Conservation (phyloP, 2,888 invertebrate species). For the Drosophila engyochracea region DNA sequence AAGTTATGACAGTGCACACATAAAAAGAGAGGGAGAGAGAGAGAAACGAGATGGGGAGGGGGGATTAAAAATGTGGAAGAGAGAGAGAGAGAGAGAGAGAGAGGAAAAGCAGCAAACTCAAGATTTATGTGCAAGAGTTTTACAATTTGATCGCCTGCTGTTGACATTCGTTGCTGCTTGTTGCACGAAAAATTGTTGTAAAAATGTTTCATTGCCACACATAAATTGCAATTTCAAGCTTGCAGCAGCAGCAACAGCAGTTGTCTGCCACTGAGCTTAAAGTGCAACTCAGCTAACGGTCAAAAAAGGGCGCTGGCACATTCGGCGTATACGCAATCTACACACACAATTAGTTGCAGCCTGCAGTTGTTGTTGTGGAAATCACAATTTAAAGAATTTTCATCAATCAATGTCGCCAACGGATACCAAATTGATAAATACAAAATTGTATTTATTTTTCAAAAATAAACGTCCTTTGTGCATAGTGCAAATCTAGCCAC, state of each 20-base stretch:
- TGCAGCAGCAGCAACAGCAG: constrained; percentile 21
- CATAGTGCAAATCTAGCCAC: neutral
- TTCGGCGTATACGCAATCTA: constrained; percentile 56
- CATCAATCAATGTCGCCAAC: constrained; percentile 77
- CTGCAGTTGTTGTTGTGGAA: constrained; percentile 15
- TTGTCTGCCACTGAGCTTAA: constrained; percentile 60
- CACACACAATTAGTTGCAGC: constrained; percentile 57
- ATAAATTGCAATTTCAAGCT: constrained; percentile 62
- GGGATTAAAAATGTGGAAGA: neutral
- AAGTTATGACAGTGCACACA: constrained; percentile 67
- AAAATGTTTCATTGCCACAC: constrained; percentile 71
- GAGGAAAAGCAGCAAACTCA: constrained; percentile 31
- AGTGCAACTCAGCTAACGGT: constrained; percentile 41
- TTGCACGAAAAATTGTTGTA: constrained; percentile 55
- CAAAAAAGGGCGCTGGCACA: constrained; percentile 18
- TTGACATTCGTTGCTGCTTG: constrained; percentile 70
- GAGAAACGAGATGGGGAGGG: neutral
- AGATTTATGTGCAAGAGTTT: constrained; percentile 80
- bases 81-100: neutral
- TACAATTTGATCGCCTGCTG: constrained; percentile 79
- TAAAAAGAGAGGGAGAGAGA: constrained; percentile 28
- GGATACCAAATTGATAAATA: constrained; percentile 27
- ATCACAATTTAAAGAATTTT: constrained; percentile 63
- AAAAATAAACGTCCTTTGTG: constrained; percentile 27
- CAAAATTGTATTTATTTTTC: constrained; percentile 19